These are phyloP conservation scores for Cebus imitator DNA, from an alignment of 2,113 vertebrate genomes.

Conservation along the genomic window DNA sequence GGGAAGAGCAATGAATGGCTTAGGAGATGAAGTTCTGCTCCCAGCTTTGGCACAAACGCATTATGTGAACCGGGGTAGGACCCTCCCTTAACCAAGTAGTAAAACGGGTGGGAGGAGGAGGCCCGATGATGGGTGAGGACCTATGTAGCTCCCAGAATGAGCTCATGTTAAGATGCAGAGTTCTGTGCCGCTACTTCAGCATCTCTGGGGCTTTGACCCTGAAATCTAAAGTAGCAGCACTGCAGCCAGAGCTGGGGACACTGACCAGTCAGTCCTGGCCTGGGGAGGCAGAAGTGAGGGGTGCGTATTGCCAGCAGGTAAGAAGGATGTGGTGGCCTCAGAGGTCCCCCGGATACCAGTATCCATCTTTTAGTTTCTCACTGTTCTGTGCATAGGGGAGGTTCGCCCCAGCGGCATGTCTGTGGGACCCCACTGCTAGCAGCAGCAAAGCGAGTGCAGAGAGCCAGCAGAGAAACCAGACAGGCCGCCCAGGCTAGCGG, in stretches of 20 bases:
- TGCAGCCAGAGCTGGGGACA: neutral
- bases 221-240: no score
- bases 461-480: neutral
- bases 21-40: neutral
- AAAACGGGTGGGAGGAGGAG: no score
- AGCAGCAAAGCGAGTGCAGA: neutral
- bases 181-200: neutral
- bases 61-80: neutral
- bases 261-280: neutral
- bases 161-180: neutral
- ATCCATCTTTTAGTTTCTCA: neutral
- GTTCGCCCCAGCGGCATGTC: neutral
- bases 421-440: rapidly evolving
- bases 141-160: neutral
- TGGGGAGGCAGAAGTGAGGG: neutral
- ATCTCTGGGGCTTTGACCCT: neutral
- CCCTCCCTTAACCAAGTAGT: no score
- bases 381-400: neutral
- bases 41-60: neutral
- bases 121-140: neutral
- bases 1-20: neutral
- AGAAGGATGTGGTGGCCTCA: neutral
- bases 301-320: neutral
- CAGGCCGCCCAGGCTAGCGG: neutral
- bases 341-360: neutral